Evolutionary conservation across 92 coral and sea anemone species (phyloP).

Genomic region (Bergia sp.): DNA sequence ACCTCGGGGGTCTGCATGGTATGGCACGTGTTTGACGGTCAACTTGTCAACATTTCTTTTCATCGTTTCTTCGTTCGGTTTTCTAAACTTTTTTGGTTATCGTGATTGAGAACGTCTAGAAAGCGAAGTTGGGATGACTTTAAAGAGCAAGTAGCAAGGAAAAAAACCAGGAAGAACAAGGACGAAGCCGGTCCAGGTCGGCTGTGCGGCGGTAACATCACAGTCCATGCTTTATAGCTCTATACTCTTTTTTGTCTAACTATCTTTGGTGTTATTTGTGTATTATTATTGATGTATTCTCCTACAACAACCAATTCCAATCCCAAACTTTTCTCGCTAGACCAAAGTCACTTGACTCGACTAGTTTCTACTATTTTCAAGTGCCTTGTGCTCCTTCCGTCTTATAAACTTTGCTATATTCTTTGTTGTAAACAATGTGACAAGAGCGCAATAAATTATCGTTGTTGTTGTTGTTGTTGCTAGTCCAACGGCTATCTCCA

Average conservation of each 20-base stretch:
- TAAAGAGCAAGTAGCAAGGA: conserved; percentile 10
- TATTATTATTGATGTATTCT: too few species aligned
- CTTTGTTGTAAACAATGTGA: too few species aligned
- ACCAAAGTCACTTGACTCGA: too few species aligned
- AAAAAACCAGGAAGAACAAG: conserved; percentile 1
- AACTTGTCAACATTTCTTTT: not conserved
- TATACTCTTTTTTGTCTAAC: too few species aligned
- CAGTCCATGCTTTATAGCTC: conserved; percentile 41
- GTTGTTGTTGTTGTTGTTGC: too few species aligned
- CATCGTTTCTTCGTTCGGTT: not conserved
- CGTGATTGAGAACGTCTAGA: conserved; percentile 18
- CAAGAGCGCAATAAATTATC: too few species aligned
- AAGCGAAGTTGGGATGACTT: conserved; percentile 34
- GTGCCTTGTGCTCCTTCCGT: too few species aligned
- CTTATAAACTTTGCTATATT: too few species aligned
- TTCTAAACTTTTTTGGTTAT: not conserved
- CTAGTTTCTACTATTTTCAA: too few species aligned
- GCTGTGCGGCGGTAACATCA: conserved; percentile 28
- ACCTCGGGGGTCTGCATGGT: not conserved
- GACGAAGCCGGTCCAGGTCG: not conserved
- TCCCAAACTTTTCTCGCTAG: too few species aligned
- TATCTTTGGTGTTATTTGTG: too few species aligned
- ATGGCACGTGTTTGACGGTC: not conserved
- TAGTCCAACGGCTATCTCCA: conserved; percentile 64
- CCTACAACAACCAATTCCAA: too few species aligned